phyloP scores from a whole-genome alignment of 2,888 invertebrate genomes.

The Volucella inanis region DNA sequence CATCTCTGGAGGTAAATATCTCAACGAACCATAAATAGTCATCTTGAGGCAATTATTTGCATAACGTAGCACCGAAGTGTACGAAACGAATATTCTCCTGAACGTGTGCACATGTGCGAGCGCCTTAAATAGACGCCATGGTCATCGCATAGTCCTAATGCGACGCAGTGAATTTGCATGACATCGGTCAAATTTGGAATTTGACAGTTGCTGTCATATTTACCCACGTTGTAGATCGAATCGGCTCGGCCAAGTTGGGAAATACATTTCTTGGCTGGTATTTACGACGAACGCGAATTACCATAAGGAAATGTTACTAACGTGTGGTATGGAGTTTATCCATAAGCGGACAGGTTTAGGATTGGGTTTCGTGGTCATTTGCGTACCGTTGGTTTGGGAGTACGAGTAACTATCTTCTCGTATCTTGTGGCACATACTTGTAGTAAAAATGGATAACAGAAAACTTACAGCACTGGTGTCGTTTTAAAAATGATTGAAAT shows the following conservation, averaged over 20 bases:
- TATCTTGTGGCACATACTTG: constrained; percentile 3
- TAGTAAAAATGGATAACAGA: not conserved
- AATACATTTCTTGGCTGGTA: constrained; percentile 19
- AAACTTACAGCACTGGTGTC: constrained; percentile 34
- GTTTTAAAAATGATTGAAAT: constrained; percentile 28
- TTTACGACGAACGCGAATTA: constrained; percentile 62
- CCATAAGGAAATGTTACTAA: constrained; percentile 68
- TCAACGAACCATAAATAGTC: constrained; percentile 53
- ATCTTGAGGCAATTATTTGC: constrained; percentile 59
- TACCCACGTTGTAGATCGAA: constrained; percentile 45
- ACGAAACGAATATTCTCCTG: constrained; percentile 18
- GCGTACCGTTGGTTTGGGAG: constrained; percentile 51
- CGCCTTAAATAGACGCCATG: constrained; percentile 56
- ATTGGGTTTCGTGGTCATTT: constrained; percentile 47
- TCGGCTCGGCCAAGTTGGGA: constrained; percentile 52
- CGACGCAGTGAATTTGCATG: constrained; percentile 69
- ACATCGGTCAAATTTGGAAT: constrained; percentile 70
- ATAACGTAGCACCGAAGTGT: constrained; percentile 15
- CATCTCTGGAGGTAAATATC: constrained; percentile 50
- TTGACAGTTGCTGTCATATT: constrained; percentile 73
- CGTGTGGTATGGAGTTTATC: constrained; percentile 36
- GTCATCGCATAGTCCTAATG: constrained; percentile 40
- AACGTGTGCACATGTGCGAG: constrained; percentile 40
- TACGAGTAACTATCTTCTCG: constrained; percentile 5
- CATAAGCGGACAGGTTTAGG: constrained; percentile 31